Evolutionary conservation across 2,888 invertebrate genomes (phyloP), one percentile per base, ranked within the genome.

Genomic region (Chydorus sphaericus): DNA sequence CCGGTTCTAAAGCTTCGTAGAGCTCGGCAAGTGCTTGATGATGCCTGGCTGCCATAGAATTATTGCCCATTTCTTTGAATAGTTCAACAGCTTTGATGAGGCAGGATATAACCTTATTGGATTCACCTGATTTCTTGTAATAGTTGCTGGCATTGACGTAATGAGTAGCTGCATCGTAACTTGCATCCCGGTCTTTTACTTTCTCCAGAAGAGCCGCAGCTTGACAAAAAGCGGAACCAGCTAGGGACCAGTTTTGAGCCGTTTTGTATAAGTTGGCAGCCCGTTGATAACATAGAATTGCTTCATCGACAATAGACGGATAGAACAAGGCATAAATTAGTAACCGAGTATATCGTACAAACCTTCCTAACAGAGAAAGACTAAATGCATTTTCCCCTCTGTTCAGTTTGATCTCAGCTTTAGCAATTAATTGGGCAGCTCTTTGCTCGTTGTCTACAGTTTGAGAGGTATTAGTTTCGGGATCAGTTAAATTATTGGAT

Each of bases 201-300:
- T 91, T 85, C 10, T 79, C 73, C 67, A 96, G 89, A 48, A 97
- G 75, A 58, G 82, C 83, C 0, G 94, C 96, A 7, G 94, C 90
- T 67, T 85, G 83, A 64, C 86, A 86, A 73, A 98, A 98, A 11
- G 96, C 91, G 67, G 86, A 83, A 0, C 97, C 98, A 2, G 96
- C 97, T 61, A 83, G 83, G 49, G 82, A 77, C 98, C 98, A 98
- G 67, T 93, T 92, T 73, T 98, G 97, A 14, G 89, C 84, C 91
- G 98, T 97, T 77, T 98, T 98, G 74, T 92, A 98, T 69, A 91
- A 79, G 72, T 98, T 98, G 4, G 90, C 98, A 48, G 96, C 97
- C 62, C 93, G 79, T 61, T 92, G 86, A 71, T 92, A 97, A 71
- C 92, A 85, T 71, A 96, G 96, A 58, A 92, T 86, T 0, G 96